phyloP scores from a whole-genome alignment of 2,888 invertebrate genomes.

The Acrobasis repandana region DNA sequence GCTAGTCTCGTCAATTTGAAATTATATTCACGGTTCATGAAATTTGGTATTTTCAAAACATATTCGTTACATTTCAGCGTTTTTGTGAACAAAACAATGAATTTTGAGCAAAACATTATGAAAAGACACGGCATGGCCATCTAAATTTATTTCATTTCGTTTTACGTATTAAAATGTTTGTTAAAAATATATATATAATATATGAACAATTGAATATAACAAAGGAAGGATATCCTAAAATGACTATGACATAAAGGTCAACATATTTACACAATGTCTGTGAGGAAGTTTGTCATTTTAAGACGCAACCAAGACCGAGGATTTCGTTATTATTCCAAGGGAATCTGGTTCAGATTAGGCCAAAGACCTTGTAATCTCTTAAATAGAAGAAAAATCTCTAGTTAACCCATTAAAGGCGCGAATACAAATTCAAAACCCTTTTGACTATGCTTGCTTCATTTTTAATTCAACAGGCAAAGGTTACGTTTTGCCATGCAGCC shows the following conservation, averaged over 20 bases:
- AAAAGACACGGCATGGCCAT: neutral
- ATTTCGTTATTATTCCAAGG: slow-evolving; percentile 4
- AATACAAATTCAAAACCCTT: slow-evolving; percentile 21
- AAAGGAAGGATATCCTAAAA: slow-evolving; percentile 1
- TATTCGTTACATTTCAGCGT: neutral
- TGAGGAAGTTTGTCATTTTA: neutral
- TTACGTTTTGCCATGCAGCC: slow-evolving; percentile 44
- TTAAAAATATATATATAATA: neutral
- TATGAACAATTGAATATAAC: neutral
- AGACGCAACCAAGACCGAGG: neutral
- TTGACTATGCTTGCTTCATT: slow-evolving; percentile 34
- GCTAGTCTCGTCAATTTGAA: neutral
- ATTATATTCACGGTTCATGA: neutral
- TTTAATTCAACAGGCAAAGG: slow-evolving; percentile 47
- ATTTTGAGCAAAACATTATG: slow-evolving; percentile 8
- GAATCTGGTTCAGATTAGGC: slow-evolving; percentile 18
- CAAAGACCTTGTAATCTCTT: slow-evolving; percentile 25
- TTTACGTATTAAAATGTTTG: neutral
- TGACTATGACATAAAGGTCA: slow-evolving; percentile 2
- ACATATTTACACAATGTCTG: neutral
- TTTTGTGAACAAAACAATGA: neutral
- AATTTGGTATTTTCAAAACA: neutral
- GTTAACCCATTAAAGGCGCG: neutral
- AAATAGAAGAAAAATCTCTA: slow-evolving; percentile 3
- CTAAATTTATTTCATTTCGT: slow-evolving; percentile 1